Evolutionary conservation across 2,888 invertebrate species (phyloP).

Genomic region (Campoplex nolae): DNA sequence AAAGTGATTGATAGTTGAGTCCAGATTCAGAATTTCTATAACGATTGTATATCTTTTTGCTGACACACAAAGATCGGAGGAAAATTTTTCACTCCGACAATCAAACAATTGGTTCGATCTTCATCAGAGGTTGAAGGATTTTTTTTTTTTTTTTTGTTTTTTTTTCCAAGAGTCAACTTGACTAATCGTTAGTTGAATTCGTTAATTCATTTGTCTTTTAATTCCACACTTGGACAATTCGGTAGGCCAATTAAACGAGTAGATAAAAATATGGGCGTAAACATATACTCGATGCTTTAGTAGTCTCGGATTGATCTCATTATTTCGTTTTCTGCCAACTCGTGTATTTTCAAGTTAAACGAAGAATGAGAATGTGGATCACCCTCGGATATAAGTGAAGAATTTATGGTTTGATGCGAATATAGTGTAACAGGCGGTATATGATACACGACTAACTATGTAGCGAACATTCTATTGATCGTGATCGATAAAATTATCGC

Average conservation of each 20-base stretch:
- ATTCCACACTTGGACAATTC: not conserved
- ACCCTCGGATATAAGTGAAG: conserved; percentile 55
- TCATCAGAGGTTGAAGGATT: not conserved
- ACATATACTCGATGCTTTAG: not conserved
- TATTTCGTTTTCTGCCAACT: conserved; percentile 42
- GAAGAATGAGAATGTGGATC: conserved; percentile 51
- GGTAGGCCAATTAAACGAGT: not conserved
- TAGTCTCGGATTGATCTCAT: conserved; percentile 46
- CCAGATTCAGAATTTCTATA: not conserved
- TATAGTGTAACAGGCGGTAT: conserved; percentile 20
- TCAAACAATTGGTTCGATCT: not conserved
- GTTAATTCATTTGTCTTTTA: conserved; percentile 1
- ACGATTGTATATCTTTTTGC: not conserved
- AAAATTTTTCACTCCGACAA: not conserved
- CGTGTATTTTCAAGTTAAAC: conserved; percentile 28
- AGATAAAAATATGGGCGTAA: not conserved
- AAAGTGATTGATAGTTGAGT: conserved; percentile 10
- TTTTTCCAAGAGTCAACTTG: not conserved
- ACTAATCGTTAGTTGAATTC: not conserved
- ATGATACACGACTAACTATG: conserved; percentile 3
- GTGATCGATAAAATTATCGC: conserved; percentile 56
- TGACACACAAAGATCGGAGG: not conserved
- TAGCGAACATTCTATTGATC: conserved; percentile 53
- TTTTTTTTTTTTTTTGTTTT: not conserved
- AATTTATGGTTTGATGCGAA: conserved; percentile 58